Base-by-base conservation (phyloP, 2,113 vertebrate genomes). In the Rhea pennata region DNA sequence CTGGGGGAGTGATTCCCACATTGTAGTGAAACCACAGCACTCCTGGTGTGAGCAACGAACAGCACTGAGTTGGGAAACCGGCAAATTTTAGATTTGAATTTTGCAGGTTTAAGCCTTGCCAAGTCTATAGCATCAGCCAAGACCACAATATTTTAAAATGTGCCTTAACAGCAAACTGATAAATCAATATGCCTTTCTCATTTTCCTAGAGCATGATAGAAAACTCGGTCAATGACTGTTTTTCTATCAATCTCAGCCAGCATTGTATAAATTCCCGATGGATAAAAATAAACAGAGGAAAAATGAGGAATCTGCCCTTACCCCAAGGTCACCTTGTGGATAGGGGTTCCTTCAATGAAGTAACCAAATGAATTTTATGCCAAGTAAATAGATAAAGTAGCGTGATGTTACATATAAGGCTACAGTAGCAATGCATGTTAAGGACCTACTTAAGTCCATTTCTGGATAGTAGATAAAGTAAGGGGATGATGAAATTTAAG, bases 71-170 rank as follows among this genome's bases (percentile, higher is more conserved):
- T 85, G 87, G 62, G 53, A 75, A 96, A 95, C 78, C 72, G 69
- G 69, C 85, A 86, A 44, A 74, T 86, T 84, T 74, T 59, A 85
- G 39, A 62, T 59, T 88, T 93, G 79, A 74, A 88, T 92, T 94
- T 93, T 88, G 36, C 56, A 97, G 79, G 54, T 91, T 89, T 90
- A 87, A 76, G 58, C 7, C 62, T 61, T 96, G 74, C 77, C 86
- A 93, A 91, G 58, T 70, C 40, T 78, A 27, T 59, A 71, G 54
- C 39, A 59, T 54, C 70, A 85, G 88, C 62, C 91, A 93, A 93
- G 94, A 61, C 93, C 87, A 96, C 86, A 89, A 66, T 76, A 62
- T 96, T 94, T 93, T 86, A 84, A 95, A 96, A 91, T 53, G 29
- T 82, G 66, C 79, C 66, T 82, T 82, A 89, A 84, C 31, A 92